Percentiles rank a stretch among this genome's conserved stretches.
Conservation (phyloP, 2,888 invertebrate species). For the Hirtodrosophila confusa region DNA sequence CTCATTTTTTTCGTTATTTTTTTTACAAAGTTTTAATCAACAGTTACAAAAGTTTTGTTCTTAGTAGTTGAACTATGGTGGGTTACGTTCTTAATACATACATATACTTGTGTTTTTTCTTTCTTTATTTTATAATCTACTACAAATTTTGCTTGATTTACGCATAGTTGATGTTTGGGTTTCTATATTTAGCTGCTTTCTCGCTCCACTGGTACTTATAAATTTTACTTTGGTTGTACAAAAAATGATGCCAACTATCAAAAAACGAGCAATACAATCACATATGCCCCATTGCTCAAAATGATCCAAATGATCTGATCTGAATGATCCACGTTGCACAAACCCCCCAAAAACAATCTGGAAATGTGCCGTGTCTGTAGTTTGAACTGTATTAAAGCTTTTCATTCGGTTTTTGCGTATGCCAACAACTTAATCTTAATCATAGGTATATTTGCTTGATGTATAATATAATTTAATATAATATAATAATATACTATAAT, state of each 20-base stretch:
- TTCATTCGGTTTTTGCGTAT: slow-evolving; percentile 34
- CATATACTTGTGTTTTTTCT: slow-evolving; percentile 40
- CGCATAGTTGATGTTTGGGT: slow-evolving; percentile 49
- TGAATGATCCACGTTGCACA: slow-evolving; percentile 11
- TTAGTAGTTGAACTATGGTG: slow-evolving; percentile 76
- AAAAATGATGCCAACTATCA: slow-evolving; percentile 36
- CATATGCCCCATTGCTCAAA: slow-evolving; percentile 36
- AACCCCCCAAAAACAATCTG: slow-evolving; percentile 16
- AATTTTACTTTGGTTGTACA: slow-evolving; percentile 19
- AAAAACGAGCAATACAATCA: slow-evolving; percentile 61
- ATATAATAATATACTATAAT: slow-evolving; percentile 14
- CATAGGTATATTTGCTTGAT: slow-evolving; percentile 50
- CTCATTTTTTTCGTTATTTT: slow-evolving; percentile 9
- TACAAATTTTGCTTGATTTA: slow-evolving; percentile 49
- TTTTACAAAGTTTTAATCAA: slow-evolving; percentile 55
- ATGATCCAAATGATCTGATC: slow-evolving; percentile 1
- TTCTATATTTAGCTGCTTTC: slow-evolving; percentile 12
- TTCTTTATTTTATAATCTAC: slow-evolving; percentile 26
- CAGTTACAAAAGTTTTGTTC: slow-evolving; percentile 75
- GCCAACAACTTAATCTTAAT: slow-evolving; percentile 63
- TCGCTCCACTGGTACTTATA: slow-evolving; percentile 28
- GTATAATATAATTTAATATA: slow-evolving; percentile 38
- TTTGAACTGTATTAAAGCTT: slow-evolving; percentile 78
- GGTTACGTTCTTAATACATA: slow-evolving; percentile 75
- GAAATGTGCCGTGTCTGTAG: slow-evolving; percentile 26